phyloP scores from a whole-genome alignment of 1,140 invertebrate species.

The Nymphalis io region DNA sequence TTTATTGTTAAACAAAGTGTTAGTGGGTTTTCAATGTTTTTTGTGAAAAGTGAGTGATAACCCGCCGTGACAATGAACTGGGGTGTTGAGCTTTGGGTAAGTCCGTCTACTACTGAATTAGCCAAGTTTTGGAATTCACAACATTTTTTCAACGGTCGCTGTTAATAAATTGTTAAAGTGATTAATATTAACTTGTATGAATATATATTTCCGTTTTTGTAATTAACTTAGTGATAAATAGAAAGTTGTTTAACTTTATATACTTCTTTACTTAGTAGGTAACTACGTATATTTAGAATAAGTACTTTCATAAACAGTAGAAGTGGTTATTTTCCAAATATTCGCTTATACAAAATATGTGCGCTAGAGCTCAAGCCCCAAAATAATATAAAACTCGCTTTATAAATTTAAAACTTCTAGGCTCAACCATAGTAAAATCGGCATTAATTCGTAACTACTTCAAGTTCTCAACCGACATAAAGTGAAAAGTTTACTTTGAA shows the following conservation, averaged over 20 bases:
- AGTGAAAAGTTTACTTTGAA: constrained; percentile 1
- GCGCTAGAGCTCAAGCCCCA: background rate
- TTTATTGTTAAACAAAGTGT: constrained; percentile 56
- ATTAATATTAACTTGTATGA: background rate
- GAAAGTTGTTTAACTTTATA: constrained; percentile 15
- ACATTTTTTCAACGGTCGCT: constrained; percentile 23
- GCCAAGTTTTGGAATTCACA: constrained; percentile 35
- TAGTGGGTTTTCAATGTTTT: constrained; percentile 77
- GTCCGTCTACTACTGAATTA: constrained; percentile 38
- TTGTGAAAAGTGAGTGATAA: constrained; percentile 72
- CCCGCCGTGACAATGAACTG: constrained; percentile 75
- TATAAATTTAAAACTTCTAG: background rate
- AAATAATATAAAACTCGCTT: too few relatives aligned
- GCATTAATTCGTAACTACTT: background rate
- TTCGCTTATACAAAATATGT: background rate
- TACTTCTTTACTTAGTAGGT: constrained; percentile 1
- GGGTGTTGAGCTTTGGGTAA: constrained; percentile 79
- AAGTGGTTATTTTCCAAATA: constrained; percentile 8
- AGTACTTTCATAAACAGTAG: background rate
- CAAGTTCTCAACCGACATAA: background rate
- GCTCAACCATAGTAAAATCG: background rate
- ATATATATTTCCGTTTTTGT: constrained; percentile 1
- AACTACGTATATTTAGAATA: constrained; percentile 17
- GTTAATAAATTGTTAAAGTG: constrained; percentile 7
- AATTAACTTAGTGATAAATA: background rate